Evolutionary conservation across 1,140 invertebrate species (phyloP).

Genomic region (Sitophilus oryzae): DNA sequence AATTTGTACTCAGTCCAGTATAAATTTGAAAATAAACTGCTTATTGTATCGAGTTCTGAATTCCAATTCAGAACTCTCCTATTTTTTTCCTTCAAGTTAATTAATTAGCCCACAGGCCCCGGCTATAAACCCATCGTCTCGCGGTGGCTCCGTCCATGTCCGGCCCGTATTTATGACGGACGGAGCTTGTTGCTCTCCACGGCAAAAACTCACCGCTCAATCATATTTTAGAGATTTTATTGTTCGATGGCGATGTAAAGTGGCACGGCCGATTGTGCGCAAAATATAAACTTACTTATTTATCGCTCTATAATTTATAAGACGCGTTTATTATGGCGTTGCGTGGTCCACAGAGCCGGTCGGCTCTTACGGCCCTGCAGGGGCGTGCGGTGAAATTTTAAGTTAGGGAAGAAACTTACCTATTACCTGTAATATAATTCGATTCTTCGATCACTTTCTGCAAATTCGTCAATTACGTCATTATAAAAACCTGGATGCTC

Average conservation of each 20-base stretch:
- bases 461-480: no score
- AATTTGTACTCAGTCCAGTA: no score
- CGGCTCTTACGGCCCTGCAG: constrained; percentile 22
- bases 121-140: constrained; percentile 21
- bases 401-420: no score
- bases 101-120: constrained; percentile 18
- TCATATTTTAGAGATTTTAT: constrained; percentile 47
- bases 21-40: no score
- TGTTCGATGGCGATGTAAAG: constrained; percentile 44
- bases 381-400: no score
- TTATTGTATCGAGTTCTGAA: no score
- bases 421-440: no score
- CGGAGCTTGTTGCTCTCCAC: constrained; percentile 36
- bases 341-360: constrained; percentile 36
- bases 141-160: constrained; percentile 27
- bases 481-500: no score
- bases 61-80: no score
- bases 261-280: constrained; percentile 44
- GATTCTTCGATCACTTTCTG: no score
- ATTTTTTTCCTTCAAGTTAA: constrained; percentile 24
- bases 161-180: constrained; percentile 38
- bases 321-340: constrained; percentile 43
- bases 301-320: constrained; percentile 45
- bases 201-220: constrained; percentile 44
- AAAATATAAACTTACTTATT: constrained; percentile 46